These are phyloP conservation scores for Atherinosoma microstoma DNA, from an alignment of 2,797 vertebrate genomes.

Conservation along the genomic window DNA sequence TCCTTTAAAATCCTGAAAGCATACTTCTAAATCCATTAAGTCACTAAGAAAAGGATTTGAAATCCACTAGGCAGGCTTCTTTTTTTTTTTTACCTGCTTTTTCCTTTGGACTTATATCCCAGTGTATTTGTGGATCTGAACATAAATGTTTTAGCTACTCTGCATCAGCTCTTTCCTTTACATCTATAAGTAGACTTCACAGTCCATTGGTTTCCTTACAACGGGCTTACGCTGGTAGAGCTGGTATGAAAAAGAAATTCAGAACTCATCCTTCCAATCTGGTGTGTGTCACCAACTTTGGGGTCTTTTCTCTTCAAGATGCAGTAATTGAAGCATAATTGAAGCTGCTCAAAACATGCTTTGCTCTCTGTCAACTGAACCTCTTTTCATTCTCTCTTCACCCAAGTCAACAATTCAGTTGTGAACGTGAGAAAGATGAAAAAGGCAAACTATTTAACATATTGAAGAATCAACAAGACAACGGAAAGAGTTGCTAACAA, in stretches of 20 bases:
- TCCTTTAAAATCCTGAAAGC: constrained; percentile 60
- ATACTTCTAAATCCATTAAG: constrained; percentile 67
- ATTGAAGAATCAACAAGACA: constrained; percentile 47
- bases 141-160: constrained; percentile 63
- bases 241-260: constrained; percentile 18
- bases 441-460: constrained; percentile 34
- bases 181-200: constrained; percentile 1
- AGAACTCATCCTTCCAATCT: constrained; percentile 44
- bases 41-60: constrained; percentile 57
- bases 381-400: constrained; percentile 22
- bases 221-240: not conserved
- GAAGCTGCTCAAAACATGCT: constrained; percentile 51
- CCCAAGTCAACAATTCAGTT: constrained; percentile 51
- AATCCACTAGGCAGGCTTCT: constrained; percentile 42
- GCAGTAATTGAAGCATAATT: constrained; percentile 53
- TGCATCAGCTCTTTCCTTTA: constrained; percentile 30
- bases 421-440: constrained; percentile 49
- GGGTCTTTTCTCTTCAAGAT: constrained; percentile 18
- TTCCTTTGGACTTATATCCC: constrained; percentile 26
- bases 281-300: constrained; percentile 45
- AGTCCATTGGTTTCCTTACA: constrained; percentile 32
- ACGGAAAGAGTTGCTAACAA: constrained; percentile 12
- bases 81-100: constrained; percentile 6
- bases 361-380: constrained; percentile 44
- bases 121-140: constrained; percentile 54